Conservation (phyloP, 2,888 invertebrate species). For the Volucella bombylans region DNA sequence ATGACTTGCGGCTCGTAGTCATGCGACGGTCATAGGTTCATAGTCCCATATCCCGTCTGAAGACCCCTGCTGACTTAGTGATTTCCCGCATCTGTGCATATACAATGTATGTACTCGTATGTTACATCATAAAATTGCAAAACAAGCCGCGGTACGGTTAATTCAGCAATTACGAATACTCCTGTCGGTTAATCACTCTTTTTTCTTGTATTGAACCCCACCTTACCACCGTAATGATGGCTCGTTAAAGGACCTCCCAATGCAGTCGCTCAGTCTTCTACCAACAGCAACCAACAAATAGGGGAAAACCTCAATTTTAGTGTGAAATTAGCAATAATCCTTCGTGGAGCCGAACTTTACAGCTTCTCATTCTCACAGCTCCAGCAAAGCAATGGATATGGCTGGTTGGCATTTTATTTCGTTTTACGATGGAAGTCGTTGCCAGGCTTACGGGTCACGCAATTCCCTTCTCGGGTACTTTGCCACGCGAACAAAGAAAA, state of each 20-base stretch:
- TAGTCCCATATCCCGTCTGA: too few relatives aligned
- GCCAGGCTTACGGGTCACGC: constrained; percentile 70
- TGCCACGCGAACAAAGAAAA: constrained; percentile 39
- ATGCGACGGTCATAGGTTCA: too few relatives aligned
- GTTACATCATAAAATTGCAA: too few relatives aligned
- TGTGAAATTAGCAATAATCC: constrained; percentile 72
- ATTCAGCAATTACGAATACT: background rate
- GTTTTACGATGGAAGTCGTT: constrained; percentile 70
- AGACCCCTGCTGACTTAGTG: too few relatives aligned
- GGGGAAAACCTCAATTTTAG: constrained; percentile 52
- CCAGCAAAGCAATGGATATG: background rate
- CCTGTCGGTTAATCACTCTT: constrained; percentile 25
- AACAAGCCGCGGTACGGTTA: too few relatives aligned
- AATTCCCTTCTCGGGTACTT: constrained; percentile 41
- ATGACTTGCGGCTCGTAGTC: too few relatives aligned
- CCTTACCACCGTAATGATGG: constrained; percentile 45
- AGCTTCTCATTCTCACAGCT: constrained; percentile 46
- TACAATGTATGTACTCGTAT: too few relatives aligned
- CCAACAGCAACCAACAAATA: constrained; percentile 1
- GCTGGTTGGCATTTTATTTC: constrained; percentile 53
- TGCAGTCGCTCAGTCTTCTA: background rate
- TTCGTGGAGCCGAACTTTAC: constrained; percentile 63
- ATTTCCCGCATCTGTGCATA: too few relatives aligned
- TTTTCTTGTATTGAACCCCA: constrained; percentile 28
- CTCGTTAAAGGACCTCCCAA: constrained; percentile 73